These are phyloP conservation scores for Erpobdella octoculata DNA, from an alignment of 2,888 invertebrate genomes.

Conservation along the genomic window DNA sequence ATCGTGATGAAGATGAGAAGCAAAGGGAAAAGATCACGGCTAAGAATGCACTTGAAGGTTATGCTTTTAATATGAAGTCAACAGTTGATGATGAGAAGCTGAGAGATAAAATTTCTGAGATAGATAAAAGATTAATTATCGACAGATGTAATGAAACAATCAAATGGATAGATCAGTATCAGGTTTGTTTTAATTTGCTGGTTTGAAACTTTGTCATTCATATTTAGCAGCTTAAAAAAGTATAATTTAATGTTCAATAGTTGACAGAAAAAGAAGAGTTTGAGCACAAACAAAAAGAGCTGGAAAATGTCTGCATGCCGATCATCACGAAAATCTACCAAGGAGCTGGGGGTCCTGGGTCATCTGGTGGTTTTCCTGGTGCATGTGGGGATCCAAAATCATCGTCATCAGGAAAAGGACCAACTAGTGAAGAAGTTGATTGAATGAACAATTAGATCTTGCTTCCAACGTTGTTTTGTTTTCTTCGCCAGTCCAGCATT, in stretches of 20 bases:
- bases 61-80: slow-evolving; percentile 87
- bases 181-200: slow-evolving; percentile 30
- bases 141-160: slow-evolving; percentile 74
- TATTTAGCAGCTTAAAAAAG: too few relatives aligned
- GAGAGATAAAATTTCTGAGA: slow-evolving; percentile 77
- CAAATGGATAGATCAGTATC: slow-evolving; percentile 41
- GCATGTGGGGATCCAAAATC: slow-evolving; percentile 36
- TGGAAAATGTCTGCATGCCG: slow-evolving; percentile 82
- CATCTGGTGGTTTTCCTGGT: slow-evolving; percentile 19
- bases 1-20: slow-evolving; percentile 63
- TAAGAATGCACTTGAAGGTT: slow-evolving; percentile 72
- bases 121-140: slow-evolving; percentile 70
- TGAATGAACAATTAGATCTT: slow-evolving; percentile 48
- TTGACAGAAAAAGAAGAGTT: slow-evolving; percentile 73
- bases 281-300: slow-evolving; percentile 86
- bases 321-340: slow-evolving; percentile 91
- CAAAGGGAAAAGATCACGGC: slow-evolving; percentile 61
- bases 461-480: background rate
- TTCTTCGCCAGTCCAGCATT: background rate
- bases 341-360: slow-evolving; percentile 52
- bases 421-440: slow-evolving; percentile 58
- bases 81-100: slow-evolving; percentile 81
- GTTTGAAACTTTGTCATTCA: too few relatives aligned
- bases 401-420: slow-evolving; percentile 45
- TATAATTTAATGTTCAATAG: slow-evolving; percentile 23